Conservation (phyloP, 2,888 invertebrate genomes). For the Eudiplozoon nipponicum region DNA sequence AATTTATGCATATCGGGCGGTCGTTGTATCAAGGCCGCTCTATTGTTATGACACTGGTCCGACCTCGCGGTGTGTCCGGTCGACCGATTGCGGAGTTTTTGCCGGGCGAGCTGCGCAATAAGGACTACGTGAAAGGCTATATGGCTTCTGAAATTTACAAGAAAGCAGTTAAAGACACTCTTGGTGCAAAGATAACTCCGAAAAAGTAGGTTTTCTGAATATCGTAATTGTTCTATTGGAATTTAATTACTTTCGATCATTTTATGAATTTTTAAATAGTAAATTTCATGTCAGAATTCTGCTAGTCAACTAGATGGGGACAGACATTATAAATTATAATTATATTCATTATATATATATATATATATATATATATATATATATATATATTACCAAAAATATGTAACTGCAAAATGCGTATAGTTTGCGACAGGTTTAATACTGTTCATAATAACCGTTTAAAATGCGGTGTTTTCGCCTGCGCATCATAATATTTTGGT, state of each 20-base stretch:
- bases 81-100: slow-evolving; percentile 16
- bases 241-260: too few relatives aligned
- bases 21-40: slow-evolving; percentile 11
- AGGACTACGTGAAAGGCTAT: slow-evolving; percentile 16
- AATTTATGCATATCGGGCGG: slow-evolving; percentile 11
- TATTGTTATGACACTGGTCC: slow-evolving; percentile 14
- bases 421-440: too few relatives aligned
- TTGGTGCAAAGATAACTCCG: slow-evolving; percentile 13
- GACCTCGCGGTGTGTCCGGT: slow-evolving; percentile 13
- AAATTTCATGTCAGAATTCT: too few relatives aligned
- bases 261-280: too few relatives aligned
- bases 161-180: slow-evolving; percentile 14
- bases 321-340: neutral
- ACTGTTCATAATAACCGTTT: too few relatives aligned
- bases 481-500: too few relatives aligned
- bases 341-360: neutral
- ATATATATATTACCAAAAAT: too few relatives aligned
- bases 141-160: slow-evolving; percentile 16
- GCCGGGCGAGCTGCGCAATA: slow-evolving; percentile 15
- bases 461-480: too few relatives aligned
- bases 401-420: too few relatives aligned
- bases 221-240: too few relatives aligned
- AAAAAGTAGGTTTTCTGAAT: slow-evolving; percentile 12
- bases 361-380: neutral
- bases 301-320: too few relatives aligned